A percentile compares a stretch with the other conserved stretches of the same genome.
Conservation (phyloP, 2,797 vertebrate species). For the Xerus rutilus region DNA sequence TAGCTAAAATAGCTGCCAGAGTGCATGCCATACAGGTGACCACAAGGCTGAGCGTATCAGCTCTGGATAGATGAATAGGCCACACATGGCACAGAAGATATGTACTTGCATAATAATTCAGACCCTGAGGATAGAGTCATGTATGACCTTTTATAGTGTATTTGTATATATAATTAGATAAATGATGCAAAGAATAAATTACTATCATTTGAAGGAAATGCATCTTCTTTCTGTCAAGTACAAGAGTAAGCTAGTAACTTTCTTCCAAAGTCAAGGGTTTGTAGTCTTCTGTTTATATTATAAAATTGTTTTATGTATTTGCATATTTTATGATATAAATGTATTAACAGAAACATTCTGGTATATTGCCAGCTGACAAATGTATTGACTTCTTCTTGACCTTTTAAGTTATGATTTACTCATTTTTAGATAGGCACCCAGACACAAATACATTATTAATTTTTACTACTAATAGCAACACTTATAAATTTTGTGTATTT, state of each 20-base stretch:
- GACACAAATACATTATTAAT: conserved; percentile 26
- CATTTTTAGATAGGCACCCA: conserved; percentile 29
- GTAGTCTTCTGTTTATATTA: conserved; percentile 28
- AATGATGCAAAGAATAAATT: neutral
- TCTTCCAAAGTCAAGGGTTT: conserved; percentile 46
- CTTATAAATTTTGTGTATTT: neutral
- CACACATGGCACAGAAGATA: neutral
- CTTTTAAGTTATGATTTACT: conserved; percentile 58
- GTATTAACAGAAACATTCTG: conserved; percentile 15
- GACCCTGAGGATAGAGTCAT: neutral
- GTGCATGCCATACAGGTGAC: neutral
- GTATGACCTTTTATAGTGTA: neutral
- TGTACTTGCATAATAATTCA: neutral
- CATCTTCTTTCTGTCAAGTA: neutral
- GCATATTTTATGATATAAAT: conserved; percentile 41
- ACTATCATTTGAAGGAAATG: neutral
- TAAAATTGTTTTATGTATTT: conserved; percentile 19
- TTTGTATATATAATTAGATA: conserved; percentile 32
- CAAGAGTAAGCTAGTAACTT: conserved; percentile 26
- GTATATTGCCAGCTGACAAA: conserved; percentile 57
- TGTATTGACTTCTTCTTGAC: conserved; percentile 11
- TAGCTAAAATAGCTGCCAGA: neutral
- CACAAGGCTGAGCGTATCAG: neutral
- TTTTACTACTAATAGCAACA: conserved; percentile 46
- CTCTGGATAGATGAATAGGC: neutral